These are phyloP conservation scores for Laticauda colubrina DNA, from an alignment of 2,113 vertebrate genomes.

Conservation along the genomic window DNA sequence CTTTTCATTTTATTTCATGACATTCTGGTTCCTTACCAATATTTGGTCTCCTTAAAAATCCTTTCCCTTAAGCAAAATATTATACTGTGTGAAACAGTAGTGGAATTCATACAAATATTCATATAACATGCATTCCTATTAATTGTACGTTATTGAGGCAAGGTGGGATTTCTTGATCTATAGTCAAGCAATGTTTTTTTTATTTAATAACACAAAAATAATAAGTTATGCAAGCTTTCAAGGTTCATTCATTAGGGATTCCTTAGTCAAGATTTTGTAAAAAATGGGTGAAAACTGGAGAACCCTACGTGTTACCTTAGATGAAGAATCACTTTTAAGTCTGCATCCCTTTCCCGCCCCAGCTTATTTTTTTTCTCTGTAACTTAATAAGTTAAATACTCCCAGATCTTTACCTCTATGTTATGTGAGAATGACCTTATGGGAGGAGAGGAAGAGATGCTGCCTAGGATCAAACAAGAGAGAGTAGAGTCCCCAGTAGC, in stretches of 20 bases:
- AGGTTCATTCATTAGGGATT: neutral
- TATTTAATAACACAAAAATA: neutral
- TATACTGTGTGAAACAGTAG: neutral
- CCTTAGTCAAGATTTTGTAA: neutral
- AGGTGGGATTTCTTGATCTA: neutral
- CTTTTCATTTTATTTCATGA: neutral
- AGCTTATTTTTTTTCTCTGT: no score
- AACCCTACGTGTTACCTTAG: neutral
- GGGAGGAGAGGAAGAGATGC: no score
- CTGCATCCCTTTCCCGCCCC: neutral
- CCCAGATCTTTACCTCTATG: neutral
- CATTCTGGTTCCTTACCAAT: neutral
- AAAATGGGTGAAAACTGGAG: neutral
- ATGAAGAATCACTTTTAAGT: neutral
- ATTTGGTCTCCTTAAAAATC: neutral
- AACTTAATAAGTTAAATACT: neutral
- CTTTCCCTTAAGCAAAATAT: neutral
- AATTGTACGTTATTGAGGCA: neutral
- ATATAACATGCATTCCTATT: neutral
- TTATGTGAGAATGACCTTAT: no score
- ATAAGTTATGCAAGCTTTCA: neutral
- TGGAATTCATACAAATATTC: slow-evolving; percentile 6
- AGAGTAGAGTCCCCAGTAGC: no score
- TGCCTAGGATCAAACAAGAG: no score
- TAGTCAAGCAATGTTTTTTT: neutral